Evolutionary conservation across 2,888 invertebrate species (phyloP), one percentile per base, ranked within the genome.

Genomic region (Hetaerina titia): DNA sequence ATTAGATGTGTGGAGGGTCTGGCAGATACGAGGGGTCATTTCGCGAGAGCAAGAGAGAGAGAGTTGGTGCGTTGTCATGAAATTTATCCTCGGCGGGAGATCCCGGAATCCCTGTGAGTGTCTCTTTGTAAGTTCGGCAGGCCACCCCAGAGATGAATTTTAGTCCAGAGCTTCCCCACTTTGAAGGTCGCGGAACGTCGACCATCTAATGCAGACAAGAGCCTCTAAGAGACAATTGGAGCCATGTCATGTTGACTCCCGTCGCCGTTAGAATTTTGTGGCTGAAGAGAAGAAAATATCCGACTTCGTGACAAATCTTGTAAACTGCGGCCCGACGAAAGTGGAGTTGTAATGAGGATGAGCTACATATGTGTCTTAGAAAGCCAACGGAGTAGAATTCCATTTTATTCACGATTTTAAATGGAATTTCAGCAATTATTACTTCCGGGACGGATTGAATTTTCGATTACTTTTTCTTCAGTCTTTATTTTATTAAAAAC

Each of bases 91-190:
- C 31, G 31, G 81, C 31, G 25, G 31, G 81, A 31, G 81, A 45
- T 31, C 31, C 25, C 25, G 81, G 81, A 81, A 81, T 81, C 81
- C 81, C 81, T 81, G 81, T 31, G 81, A 81, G 22, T 81, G 81
- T 81, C 81, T 13, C 74, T 22, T 15, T 45, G 45, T 45, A 45
- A 45, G 45, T 45, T 31, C 81, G 31, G 45, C 31, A 31, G 19
- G 81, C 31, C 81, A 13, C 81, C 25, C 13, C 11, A 9, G 13
- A 11, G 15, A 31, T 11, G 25, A 31, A 31, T 81, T 81, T 81
- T 31, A 31, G 81, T 81, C 13, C 45, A 4, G 45, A 45, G 19
- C 81, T 22, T n/a, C 81, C 31, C 2, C 15, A 11, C 25, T 31
- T 6, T 2, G 25, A 31, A 22, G 81, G 25, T 31, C 25, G 13